Evolutionary conservation across 2,113 vertebrate species (phyloP), one percentile per base, ranked within the genome.

Genomic region (Cairina moschata): DNA sequence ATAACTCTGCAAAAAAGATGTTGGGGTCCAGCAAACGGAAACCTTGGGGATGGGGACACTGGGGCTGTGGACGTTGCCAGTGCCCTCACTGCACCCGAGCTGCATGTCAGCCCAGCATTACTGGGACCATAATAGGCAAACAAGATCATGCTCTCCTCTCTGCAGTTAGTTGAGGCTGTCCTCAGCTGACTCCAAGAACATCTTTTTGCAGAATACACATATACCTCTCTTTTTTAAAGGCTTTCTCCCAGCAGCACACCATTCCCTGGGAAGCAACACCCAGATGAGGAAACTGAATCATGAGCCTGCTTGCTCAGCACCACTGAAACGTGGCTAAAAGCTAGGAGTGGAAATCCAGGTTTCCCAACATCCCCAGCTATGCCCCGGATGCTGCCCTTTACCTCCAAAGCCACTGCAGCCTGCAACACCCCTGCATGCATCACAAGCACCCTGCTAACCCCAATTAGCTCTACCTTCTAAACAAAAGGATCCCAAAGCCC

Each of bases 101-200:
- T 56, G 2, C 0, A 44, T 16, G 60, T 10, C 90, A 65, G 88
- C 66, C 60, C 69, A 1, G 84, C 34, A 3, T 7, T 16, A 2
- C 76, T 4, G 36, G 75, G 76, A 67, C 90, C 17, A 3, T 25
- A n/a, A 74, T 0, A 31, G 76, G 73, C 68, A 59, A 95, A 86
- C 4, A 2, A 50, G 56, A 28, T 4, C 38, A 2, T 17, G 9
- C 69, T 63, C 73, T 34, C 25, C 60, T 62, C 77, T 65, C 59
- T 26, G 46, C 26, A 72, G 8, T 69, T 58, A 86, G 23, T 86
- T 0, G 0, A 52, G 42, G 1, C 42, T 94, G 95, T 96, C 96
- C 96, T 96, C 81, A 13, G 81, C 81, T 89, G 91, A 92, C 95
- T 92, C 90, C 69, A 38, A 13, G 93, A 67, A 74, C 62, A 55